Conservation (phyloP, 2,113 vertebrate genomes). For the Strigops habroptila region DNA sequence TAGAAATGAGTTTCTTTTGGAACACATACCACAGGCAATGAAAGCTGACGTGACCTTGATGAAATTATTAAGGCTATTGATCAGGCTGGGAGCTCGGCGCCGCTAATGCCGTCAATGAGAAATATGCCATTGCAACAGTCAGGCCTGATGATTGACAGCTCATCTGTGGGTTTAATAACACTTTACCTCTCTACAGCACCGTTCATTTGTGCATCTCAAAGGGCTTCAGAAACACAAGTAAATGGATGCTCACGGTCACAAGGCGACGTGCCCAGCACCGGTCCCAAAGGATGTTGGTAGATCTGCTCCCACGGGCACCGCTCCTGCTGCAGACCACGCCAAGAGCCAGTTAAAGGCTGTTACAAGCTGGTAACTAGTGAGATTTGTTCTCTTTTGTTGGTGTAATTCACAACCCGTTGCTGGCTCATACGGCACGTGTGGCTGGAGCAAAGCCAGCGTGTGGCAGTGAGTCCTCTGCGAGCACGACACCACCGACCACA, state of each 20-base stretch:
- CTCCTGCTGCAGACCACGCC: neutral
- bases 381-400: neutral
- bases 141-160: neutral
- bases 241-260: rapidly evolving
- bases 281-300: neutral
- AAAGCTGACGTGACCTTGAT: neutral
- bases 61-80: conserved; percentile 6
- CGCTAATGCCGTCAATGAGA: neutral
- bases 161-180: neutral
- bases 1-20: neutral
- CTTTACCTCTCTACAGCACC: neutral
- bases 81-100: neutral
- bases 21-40: neutral
- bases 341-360: neutral
- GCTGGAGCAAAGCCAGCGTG: neutral
- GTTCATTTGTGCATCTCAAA: neutral
- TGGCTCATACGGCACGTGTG: rapidly evolving
- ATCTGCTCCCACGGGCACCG: neutral
- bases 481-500: rapidly evolving
- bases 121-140: neutral
- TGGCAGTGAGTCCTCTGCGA: neutral
- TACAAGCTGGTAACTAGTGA: neutral
- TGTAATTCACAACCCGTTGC: neutral
- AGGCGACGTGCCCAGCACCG: neutral
- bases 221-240: neutral